Evolutionary conservation across 2,113 vertebrate genomes (phyloP).

Genomic region (Poecile atricapillus): DNA sequence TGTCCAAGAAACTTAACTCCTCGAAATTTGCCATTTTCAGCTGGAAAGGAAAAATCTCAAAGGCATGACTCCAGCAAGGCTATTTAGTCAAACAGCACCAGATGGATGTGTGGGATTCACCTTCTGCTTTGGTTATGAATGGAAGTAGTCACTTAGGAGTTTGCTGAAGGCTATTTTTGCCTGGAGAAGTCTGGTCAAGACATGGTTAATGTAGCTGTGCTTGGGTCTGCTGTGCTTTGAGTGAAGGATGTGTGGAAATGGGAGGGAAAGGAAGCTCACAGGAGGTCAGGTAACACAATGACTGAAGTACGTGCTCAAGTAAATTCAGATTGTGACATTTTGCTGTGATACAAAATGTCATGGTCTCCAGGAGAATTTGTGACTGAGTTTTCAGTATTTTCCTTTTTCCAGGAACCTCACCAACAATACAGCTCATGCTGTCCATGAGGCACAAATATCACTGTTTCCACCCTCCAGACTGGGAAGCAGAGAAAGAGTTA

Average conservation of each 20-base stretch:
- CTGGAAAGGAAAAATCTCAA: conserved; percentile 23
- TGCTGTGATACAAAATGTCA: not conserved
- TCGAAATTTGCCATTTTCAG: conserved; percentile 39
- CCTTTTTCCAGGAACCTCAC: not conserved
- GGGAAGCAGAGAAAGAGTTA: not conserved
- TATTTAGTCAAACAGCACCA: conserved; percentile 45
- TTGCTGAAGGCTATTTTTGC: not conserved
- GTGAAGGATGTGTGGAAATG: not conserved
- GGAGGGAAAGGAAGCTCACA: not conserved
- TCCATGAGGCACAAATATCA: not conserved
- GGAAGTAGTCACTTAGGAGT: not conserved
- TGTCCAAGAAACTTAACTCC: conserved; percentile 32
- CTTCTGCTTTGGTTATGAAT: conserved; percentile 5
- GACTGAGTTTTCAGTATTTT: not conserved
- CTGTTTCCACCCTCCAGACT: not conserved
- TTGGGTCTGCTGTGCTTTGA: not conserved
- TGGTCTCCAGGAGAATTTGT: not conserved
- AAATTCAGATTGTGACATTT: not conserved
- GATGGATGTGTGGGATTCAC: conserved; percentile 14
- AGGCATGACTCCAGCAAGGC: conserved; percentile 18
- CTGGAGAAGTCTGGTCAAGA: not conserved
- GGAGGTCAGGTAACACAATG: not conserved
- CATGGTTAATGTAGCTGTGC: not conserved
- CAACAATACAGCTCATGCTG: not conserved
- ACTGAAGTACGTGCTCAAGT: not conserved